Evolutionary conservation across 2,888 invertebrate species (phyloP).

Genomic region (Temnothorax rugatulus): DNA sequence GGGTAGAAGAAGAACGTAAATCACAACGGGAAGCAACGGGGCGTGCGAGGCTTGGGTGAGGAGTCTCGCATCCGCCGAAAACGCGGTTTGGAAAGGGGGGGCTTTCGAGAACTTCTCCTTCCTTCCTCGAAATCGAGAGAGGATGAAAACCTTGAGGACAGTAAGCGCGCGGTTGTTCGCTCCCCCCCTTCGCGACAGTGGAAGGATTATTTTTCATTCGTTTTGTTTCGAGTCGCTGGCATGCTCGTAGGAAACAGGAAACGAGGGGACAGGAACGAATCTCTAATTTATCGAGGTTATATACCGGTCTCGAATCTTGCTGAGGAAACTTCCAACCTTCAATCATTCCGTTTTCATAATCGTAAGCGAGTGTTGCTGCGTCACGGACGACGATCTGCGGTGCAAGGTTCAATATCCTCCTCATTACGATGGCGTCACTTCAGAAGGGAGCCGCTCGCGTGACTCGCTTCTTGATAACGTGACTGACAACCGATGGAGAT

Average conservation of each 20-base stretch:
- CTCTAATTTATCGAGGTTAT: conserved; percentile 14
- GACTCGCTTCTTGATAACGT: conserved; percentile 61
- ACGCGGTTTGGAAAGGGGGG: conserved; percentile 18
- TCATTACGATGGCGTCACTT: conserved; percentile 53
- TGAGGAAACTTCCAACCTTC: conserved; percentile 18
- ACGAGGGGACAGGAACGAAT: conserved; percentile 26
- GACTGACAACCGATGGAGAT: conserved; percentile 37
- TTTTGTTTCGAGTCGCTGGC: background rate
- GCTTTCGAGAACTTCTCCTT: background rate
- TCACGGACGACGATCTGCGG: conserved; percentile 30
- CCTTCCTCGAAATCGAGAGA: background rate
- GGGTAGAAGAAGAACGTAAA: conserved; percentile 70
- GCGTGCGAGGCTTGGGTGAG: conserved; percentile 30
- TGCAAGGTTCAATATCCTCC: conserved; percentile 57
- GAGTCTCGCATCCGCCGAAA: conserved; percentile 31
- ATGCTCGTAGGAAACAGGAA: background rate
- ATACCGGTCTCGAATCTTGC: background rate
- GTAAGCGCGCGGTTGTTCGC: background rate
- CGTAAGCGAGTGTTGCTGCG: conserved; percentile 16
- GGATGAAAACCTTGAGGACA: conserved; percentile 21
- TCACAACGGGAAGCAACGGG: conserved; percentile 66
- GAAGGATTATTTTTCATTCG: background rate
- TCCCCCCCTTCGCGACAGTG: background rate
- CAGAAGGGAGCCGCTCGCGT: conserved; percentile 55
- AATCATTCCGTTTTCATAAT: conserved; percentile 33